These are phyloP conservation scores for Linyphia triangularis DNA, from an alignment of 2,888 invertebrate genomes.

Conservation along the genomic window DNA sequence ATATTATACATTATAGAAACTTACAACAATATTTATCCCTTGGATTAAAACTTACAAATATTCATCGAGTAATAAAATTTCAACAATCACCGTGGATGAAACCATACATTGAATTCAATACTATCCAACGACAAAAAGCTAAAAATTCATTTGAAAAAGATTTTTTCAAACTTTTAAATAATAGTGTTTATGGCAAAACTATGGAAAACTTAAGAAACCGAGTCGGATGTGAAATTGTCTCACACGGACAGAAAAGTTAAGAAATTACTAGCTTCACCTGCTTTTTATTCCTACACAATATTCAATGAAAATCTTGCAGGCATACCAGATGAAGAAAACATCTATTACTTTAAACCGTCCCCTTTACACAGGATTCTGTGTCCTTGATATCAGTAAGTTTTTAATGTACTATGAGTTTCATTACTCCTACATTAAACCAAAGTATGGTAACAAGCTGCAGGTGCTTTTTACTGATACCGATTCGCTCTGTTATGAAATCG, in stretches of 20 bases:
- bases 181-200: conserved; percentile 79
- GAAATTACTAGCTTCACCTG: conserved; percentile 51
- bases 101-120: conserved; percentile 74
- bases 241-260: conserved; percentile 1
- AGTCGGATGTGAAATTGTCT: conserved; percentile 77
- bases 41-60: not conserved
- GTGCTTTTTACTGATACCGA: conserved; percentile 78
- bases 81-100: conserved; percentile 48
- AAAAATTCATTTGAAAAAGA: conserved; percentile 79
- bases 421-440: conserved; percentile 64
- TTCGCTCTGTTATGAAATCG: conserved; percentile 77
- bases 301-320: not conserved
- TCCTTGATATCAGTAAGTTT: not conserved
- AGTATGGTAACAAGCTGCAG: conserved; percentile 75
- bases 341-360: not conserved
- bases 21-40: not conserved
- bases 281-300: conserved; percentile 29
- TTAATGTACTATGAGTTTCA: too few species aligned
- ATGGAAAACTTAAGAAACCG: conserved; percentile 78
- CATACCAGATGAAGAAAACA: not conserved
- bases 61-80: not conserved
- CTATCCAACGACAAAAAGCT: conserved; percentile 76
- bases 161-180: conserved; percentile 79
- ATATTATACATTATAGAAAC: conserved; percentile 74
- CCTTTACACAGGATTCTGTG: not conserved